These are phyloP conservation scores for Sarcophaga rosellei DNA, from an alignment of 2,888 invertebrate species.

Conservation along the genomic window DNA sequence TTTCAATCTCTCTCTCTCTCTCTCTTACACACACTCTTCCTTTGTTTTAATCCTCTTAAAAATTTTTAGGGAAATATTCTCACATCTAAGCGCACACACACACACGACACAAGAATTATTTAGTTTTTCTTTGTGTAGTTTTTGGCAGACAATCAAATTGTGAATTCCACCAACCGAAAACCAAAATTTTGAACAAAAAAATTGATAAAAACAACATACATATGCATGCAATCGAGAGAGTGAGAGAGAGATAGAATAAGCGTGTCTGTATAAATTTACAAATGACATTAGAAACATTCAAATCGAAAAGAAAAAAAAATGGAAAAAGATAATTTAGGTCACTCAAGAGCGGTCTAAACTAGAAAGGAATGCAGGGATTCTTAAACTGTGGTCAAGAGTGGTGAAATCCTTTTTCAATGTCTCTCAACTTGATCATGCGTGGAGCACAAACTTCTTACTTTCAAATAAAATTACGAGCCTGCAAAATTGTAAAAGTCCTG, in stretches of 20 bases:
- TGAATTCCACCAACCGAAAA: slow-evolving; percentile 29
- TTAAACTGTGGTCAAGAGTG: not conserved
- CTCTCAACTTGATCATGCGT: no score
- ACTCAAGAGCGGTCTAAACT: slow-evolving; percentile 21
- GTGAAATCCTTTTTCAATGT: no score
- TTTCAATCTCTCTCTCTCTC: not conserved
- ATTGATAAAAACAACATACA: not conserved
- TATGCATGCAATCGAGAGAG: no score
- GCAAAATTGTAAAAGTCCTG: no score
- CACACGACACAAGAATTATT: no score
- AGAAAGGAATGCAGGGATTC: not conserved
- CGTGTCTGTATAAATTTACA: not conserved
- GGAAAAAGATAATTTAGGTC: slow-evolving; percentile 25
- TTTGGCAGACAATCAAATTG: slow-evolving; percentile 47
- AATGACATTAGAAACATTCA: slow-evolving; percentile 16
- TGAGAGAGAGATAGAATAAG: not conserved
- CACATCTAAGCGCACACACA: not conserved
- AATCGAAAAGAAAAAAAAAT: not conserved
- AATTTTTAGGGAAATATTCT: not conserved
- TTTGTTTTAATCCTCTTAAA: slow-evolving; percentile 42
- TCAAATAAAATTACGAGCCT: no score
- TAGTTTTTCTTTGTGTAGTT: not conserved
- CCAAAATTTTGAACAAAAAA: not conserved
- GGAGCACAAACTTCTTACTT: no score
- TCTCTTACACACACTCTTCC: not conserved